Percentiles rank a stretch among this genome's conserved stretches.
These are phyloP conservation scores for Paradoxurus hermaphroditus DNA, from an alignment of 2,113 vertebrate genomes.

Conservation along the genomic window DNA sequence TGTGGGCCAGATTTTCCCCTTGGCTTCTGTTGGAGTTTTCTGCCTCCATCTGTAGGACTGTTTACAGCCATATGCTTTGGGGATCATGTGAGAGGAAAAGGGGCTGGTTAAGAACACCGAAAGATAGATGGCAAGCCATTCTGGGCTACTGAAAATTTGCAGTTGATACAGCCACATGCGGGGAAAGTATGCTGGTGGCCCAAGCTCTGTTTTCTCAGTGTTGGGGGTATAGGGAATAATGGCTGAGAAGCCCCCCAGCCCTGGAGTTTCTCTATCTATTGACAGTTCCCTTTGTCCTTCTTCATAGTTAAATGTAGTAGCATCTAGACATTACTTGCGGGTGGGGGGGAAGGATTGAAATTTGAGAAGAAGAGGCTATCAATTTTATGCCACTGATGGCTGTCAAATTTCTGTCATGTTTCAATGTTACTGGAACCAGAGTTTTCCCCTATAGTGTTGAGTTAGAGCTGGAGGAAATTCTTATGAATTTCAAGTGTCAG, in stretches of 20 bases:
- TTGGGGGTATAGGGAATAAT: not conserved
- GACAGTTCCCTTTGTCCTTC: not conserved
- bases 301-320: not conserved
- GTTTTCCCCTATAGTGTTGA: not conserved
- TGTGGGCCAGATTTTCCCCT: constrained; percentile 22
- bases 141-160: not conserved
- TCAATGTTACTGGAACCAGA: not conserved
- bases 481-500: not conserved
- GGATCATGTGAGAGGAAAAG: not conserved
- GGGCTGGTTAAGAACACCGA: not conserved
- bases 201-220: not conserved
- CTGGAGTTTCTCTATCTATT: not conserved
- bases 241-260: not conserved
- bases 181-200: not conserved
- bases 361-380: not conserved
- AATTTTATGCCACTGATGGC: not conserved
- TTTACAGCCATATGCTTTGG: constrained; percentile 31
- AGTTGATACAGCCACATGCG: too few relatives aligned
- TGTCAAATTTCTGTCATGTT: not conserved
- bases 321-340: not conserved
- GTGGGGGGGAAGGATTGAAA: not conserved
- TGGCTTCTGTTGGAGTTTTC: constrained; percentile 42
- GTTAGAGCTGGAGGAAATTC: not conserved
- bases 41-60: not conserved
- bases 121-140: not conserved